Base-by-base conservation (phyloP, 2,888 invertebrate species). In the Apamea crenata region DNA sequence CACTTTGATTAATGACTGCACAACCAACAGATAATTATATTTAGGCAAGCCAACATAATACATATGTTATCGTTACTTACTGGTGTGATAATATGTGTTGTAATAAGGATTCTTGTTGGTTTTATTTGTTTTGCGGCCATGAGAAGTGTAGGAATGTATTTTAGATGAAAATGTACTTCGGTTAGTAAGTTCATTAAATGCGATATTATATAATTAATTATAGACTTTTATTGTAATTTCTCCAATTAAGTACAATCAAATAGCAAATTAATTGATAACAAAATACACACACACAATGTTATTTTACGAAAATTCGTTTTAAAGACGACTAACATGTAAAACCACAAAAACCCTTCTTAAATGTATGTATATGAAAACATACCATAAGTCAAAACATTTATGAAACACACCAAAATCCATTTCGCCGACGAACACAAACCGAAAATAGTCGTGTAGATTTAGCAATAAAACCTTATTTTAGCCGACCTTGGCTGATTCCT, bases 401-500 rank as follows among this genome's bases (percentile, higher is more conserved):
- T 50, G 50, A 71, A 56, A 74, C 36, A 67, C 29, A 47, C 50
- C n/a, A 50, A 82, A 78, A 77, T 59, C 44, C 56, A 79, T 78
- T 80, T 69, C 68, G 66, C 66, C 81, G 71, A 81, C 77, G 69
- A 83, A 83, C 65, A 83, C 71, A 77, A 81, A 76, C 88, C 88
- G 77, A 90, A 91, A 93, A 93, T 93, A 92, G 92, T 87, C 84
- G 84, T 88, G 88, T 89, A 88, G 82, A 90, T 90, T 90, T 91
- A 91, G 89, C 88, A 83, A 90, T 91, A 91, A 90, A 91, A 88
- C 86, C 91, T 92, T 91, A 92, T 94, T 94, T 93, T 92, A 93
- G 93, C 86, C 89, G 92, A 81, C 94, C 94, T 95, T 95, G 94
- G 90, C 82, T 89, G 77, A 89, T 86, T 90, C 88, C 91, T 93